Evolutionary conservation across 2,797 vertebrate species (phyloP).

Genomic region (Acanthiza pusilla): DNA sequence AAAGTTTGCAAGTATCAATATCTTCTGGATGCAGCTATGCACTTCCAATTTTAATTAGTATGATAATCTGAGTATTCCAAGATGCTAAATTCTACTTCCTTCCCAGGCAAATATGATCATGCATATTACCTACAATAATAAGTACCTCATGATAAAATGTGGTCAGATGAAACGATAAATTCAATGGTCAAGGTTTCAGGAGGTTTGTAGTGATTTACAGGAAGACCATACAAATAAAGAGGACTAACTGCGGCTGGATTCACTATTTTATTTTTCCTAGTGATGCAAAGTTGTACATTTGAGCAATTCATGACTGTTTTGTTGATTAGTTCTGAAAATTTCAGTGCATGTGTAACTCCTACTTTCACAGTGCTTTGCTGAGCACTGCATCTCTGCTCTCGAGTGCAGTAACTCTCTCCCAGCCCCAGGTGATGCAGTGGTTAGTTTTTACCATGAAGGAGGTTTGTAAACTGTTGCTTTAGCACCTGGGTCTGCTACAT

Average conservation of each 20-base stretch:
- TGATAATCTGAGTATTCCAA: conserved; percentile 24
- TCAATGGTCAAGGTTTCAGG: neutral
- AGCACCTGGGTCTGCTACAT: neutral
- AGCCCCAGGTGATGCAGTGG: neutral
- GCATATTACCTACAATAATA: neutral
- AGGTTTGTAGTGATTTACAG: neutral
- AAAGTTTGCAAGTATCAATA: conserved; percentile 54
- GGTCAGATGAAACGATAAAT: neutral
- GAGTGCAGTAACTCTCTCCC: neutral
- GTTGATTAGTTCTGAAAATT: neutral
- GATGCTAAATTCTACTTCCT: neutral
- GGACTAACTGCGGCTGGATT: neutral
- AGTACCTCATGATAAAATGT: neutral
- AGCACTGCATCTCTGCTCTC: neutral
- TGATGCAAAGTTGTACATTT: neutral
- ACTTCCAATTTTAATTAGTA: conserved; percentile 47
- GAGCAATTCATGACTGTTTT: neutral
- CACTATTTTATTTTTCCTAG: neutral
- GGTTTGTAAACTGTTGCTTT: neutral
- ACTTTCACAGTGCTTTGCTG: neutral
- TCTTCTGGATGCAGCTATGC: conserved; percentile 9
- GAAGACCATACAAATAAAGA: neutral
- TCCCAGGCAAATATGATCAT: neutral
- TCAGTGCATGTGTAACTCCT: neutral
- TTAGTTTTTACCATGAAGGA: neutral